Percentiles rank a stretch among this genome's conserved stretches.
These are phyloP conservation scores for Hymenochirus boettgeri DNA, from an alignment of 2,113 vertebrate species.

Conservation along the genomic window DNA sequence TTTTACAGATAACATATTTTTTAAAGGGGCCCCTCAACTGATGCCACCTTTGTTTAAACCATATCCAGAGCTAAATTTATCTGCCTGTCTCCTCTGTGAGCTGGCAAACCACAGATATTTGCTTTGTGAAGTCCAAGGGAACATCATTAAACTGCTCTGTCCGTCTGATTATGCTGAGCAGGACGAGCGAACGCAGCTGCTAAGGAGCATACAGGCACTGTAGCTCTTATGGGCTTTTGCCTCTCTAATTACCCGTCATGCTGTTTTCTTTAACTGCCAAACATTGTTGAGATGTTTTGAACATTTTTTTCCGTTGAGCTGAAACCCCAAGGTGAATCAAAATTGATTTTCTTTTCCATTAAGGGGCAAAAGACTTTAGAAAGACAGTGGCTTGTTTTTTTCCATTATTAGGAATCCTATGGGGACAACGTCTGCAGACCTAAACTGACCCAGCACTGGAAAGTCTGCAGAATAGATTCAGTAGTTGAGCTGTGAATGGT, in stretches of 20 bases:
- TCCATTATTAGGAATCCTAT: slow-evolving; percentile 44
- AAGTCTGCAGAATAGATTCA: slow-evolving; percentile 41
- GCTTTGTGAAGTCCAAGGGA: slow-evolving; percentile 15
- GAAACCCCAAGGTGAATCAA: slow-evolving; percentile 41
- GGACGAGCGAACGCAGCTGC: slow-evolving; percentile 36
- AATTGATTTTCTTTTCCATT: slow-evolving; percentile 46
- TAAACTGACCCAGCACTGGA: slow-evolving; percentile 43
- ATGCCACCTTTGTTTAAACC: too few relatives aligned
- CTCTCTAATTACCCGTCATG: slow-evolving; percentile 23
- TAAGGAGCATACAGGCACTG: background rate
- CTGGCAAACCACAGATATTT: slow-evolving; percentile 1
- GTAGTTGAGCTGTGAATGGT: slow-evolving; percentile 41
- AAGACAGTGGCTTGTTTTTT: slow-evolving; percentile 37
- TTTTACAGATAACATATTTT: too few relatives aligned
- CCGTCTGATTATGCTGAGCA: slow-evolving; percentile 17
- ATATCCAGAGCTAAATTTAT: too few relatives aligned
- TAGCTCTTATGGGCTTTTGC: slow-evolving; percentile 6
- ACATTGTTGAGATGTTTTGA: slow-evolving; percentile 22
- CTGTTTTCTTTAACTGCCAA: slow-evolving; percentile 20
- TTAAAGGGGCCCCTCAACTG: too few relatives aligned
- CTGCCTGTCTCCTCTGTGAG: background rate
- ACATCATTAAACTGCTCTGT: slow-evolving; percentile 17
- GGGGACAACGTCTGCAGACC: slow-evolving; percentile 33
- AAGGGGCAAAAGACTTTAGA: slow-evolving; percentile 39
- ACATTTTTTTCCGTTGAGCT: slow-evolving; percentile 14